Conservation (phyloP, 2,113 vertebrate genomes). For the Genyomyrus donnyi region DNA sequence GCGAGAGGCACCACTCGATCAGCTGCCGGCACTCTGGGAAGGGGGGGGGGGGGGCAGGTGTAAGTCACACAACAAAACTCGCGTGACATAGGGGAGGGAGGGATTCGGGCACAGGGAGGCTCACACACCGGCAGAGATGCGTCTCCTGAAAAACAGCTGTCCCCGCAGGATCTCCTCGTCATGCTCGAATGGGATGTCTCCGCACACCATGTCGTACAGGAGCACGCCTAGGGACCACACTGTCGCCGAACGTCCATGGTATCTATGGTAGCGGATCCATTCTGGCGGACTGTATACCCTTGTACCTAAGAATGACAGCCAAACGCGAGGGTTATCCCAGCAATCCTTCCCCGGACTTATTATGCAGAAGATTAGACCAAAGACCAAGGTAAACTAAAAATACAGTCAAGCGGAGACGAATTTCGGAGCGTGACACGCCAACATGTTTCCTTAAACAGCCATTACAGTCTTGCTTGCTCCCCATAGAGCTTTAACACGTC, state of each 20-base stretch:
- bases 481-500: not conserved
- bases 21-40: constrained; percentile 86
- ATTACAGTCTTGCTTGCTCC: constrained; percentile 16
- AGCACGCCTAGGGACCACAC: constrained; percentile 96
- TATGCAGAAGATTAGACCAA: not conserved
- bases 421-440: not conserved
- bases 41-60: not conserved
- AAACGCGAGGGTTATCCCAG: not conserved
- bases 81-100: not conserved
- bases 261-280: constrained; percentile 92
- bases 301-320: constrained; percentile 62
- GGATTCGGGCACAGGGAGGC: not conserved
- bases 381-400: not conserved
- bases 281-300: constrained; percentile 95
- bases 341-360: not conserved
- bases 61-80: not conserved
- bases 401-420: not conserved
- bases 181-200: constrained; percentile 96
- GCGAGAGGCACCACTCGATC: constrained; percentile 91
- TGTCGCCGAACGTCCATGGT: constrained; percentile 89
- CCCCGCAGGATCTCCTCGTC: constrained; percentile 91
- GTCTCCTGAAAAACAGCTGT: constrained; percentile 80
- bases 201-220: constrained; percentile 95
- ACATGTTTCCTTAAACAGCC: constrained; percentile 23
- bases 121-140: constrained; percentile 79